A percentile compares a stretch with the other conserved stretches of the same genome.
phyloP scores from a whole-genome alignment of 2,113 vertebrate species.

The Oryzias melastigma region DNA sequence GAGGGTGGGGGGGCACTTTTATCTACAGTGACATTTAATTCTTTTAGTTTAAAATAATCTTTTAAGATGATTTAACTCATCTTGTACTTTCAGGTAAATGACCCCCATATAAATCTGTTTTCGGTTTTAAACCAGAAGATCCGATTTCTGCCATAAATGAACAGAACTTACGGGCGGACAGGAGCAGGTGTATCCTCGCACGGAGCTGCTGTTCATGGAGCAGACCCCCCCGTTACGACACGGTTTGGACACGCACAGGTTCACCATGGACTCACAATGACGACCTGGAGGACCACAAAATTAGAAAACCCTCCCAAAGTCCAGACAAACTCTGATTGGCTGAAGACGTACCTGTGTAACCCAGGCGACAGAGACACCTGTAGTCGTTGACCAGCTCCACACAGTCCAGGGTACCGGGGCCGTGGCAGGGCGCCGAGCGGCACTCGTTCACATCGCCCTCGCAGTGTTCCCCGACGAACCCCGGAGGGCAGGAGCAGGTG shows the following conservation, averaged over 20 bases:
- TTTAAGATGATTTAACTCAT: too few relatives aligned
- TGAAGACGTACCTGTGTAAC: slow-evolving; percentile 83
- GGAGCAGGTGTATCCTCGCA: slow-evolving; percentile 85
- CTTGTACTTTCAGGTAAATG: too few relatives aligned
- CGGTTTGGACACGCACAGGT: slow-evolving; percentile 86
- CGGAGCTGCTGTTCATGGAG: slow-evolving; percentile 85
- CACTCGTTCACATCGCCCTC: slow-evolving; percentile 95
- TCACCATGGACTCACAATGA: slow-evolving; percentile 87
- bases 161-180: slow-evolving; percentile 81
- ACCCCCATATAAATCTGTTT: too few relatives aligned
- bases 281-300: slow-evolving; percentile 73
- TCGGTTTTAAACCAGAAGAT: too few relatives aligned
- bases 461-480: slow-evolving; percentile 88
- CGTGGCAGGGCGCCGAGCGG: slow-evolving; percentile 84
- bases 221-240: slow-evolving; percentile 86
- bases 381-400: slow-evolving; percentile 87
- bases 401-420: slow-evolving; percentile 87
- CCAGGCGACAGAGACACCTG: slow-evolving; percentile 84
- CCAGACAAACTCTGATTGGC: too few relatives aligned
- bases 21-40: too few relatives aligned
- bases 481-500: slow-evolving; percentile 83
- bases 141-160: too few relatives aligned
- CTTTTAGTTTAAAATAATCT: too few relatives aligned
- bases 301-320: not conserved
- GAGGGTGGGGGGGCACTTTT: too few relatives aligned